Evolutionary conservation across 1,140 invertebrate species (phyloP).

Genomic region (Neoseiulus cucumeris): DNA sequence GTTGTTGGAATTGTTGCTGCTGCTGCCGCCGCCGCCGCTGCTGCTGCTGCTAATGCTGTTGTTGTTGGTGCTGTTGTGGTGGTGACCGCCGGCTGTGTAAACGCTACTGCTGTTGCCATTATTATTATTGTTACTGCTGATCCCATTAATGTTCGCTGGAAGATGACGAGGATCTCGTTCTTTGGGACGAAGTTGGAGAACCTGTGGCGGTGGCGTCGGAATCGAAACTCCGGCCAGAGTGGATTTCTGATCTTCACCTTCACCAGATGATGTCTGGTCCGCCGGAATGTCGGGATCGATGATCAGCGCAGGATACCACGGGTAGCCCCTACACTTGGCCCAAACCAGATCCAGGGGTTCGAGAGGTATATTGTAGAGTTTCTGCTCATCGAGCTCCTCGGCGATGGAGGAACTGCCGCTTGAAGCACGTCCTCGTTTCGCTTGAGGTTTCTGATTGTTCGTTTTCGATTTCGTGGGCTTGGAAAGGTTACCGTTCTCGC

Average conservation of each 20-base stretch:
- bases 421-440: too few relatives aligned
- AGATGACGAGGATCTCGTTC: too few relatives aligned
- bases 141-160: neutral
- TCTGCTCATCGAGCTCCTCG: neutral
- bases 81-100: neutral
- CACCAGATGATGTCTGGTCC: neutral
- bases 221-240: neutral
- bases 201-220: constrained; percentile 10
- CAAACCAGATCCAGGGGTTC: constrained; percentile 77
- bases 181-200: neutral
- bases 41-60: neutral
- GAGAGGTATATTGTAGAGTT: constrained; percentile 26
- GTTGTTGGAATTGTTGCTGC: neutral
- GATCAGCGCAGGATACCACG: constrained; percentile 81
- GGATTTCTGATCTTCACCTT: neutral
- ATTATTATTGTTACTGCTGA: neutral
- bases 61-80: neutral
- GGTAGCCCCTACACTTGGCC: constrained; percentile 88
- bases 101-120: neutral
- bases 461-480: too few relatives aligned
- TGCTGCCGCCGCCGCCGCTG: neutral
- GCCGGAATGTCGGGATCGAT: constrained; percentile 19
- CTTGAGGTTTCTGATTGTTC: too few relatives aligned
- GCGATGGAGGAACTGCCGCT: too few relatives aligned
- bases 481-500: neutral